These are phyloP conservation scores for Amblyraja radiata DNA, from an alignment of 2,797 vertebrate genomes.

Conservation along the genomic window DNA sequence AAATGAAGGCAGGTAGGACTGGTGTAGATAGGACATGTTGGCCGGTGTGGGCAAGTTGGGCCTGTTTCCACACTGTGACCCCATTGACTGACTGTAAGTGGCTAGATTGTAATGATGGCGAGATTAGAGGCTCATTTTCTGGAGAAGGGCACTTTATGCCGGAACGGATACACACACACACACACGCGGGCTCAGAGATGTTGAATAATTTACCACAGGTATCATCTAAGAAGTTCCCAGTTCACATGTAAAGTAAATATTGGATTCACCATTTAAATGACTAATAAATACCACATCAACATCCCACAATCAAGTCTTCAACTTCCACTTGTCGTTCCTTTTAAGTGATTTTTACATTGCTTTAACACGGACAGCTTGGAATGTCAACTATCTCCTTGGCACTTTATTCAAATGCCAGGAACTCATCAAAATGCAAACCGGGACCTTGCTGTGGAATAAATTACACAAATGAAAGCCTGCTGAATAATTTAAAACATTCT, in stretches of 20 bases:
- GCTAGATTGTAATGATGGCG: background rate
- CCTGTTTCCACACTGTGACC: too few species aligned
- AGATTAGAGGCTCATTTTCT: too few species aligned
- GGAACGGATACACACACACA: background rate
- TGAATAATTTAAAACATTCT: background rate
- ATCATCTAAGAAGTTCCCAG: background rate
- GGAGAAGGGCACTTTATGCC: too few species aligned
- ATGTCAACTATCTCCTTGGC: background rate
- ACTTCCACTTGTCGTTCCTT: background rate
- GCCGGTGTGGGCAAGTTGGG: too few species aligned
- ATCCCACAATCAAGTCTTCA: background rate
- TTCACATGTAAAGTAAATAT: background rate
- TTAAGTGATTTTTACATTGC: background rate
- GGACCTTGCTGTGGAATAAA: background rate
- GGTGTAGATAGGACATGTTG: too few species aligned
- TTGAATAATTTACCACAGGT: background rate
- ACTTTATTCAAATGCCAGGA: background rate
- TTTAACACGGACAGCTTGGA: background rate
- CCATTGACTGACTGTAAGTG: too few species aligned
- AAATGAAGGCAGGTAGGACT: too few species aligned
- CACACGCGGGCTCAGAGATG: background rate
- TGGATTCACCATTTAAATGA: conserved; percentile 12
- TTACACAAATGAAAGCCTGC: background rate
- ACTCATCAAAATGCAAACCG: background rate
- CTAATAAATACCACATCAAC: background rate